A percentile compares a stretch with the other conserved stretches of the same genome.
Conservation (phyloP, 2,888 invertebrate genomes). For the Lapara coniferarum region DNA sequence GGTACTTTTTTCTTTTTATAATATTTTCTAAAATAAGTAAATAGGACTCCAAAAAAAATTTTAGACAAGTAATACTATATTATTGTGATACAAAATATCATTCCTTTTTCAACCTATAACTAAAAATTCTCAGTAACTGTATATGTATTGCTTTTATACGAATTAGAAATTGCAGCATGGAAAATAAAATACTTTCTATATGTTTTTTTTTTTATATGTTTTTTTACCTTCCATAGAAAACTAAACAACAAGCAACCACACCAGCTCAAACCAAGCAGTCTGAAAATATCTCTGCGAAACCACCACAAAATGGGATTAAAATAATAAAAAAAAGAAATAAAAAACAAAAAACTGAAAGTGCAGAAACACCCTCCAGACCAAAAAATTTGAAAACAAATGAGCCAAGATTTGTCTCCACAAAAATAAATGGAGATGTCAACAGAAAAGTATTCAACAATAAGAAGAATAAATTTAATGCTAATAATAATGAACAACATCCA, state of each 20-base stretch:
- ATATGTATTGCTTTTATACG: no score
- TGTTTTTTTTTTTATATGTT: background rate
- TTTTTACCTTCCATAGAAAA: constrained; percentile 7
- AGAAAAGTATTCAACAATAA: background rate
- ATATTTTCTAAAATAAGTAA: no score
- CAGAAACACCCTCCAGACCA: background rate
- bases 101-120: no score
- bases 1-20: no score
- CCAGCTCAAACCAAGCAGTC: constrained; percentile 1
- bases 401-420: background rate
- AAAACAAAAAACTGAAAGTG: background rate
- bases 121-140: no score
- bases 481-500: background rate
- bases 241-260: background rate
- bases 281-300: background rate
- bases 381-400: background rate
- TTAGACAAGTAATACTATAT: no score
- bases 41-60: no score
- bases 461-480: background rate
- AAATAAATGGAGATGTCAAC: background rate
- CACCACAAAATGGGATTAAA: constrained; percentile 12
- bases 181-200: background rate
- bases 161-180: background rate
- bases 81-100: no score
- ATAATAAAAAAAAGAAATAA: constrained; percentile 15